phyloP scores from a whole-genome alignment of 2,113 vertebrate species.

The Bubo bubo region DNA sequence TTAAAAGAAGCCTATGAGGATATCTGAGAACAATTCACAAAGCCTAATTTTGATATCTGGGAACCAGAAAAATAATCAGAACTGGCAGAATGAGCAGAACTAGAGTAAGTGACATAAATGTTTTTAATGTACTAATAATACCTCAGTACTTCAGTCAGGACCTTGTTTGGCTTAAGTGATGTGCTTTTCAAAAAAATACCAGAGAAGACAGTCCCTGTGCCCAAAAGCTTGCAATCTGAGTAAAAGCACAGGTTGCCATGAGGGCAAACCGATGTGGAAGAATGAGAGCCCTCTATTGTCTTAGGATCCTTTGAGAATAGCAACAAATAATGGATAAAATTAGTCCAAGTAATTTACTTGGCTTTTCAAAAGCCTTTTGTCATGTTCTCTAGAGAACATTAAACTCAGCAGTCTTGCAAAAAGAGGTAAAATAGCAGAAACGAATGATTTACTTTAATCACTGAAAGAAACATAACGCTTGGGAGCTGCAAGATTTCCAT shows the following conservation, averaged over 20 bases:
- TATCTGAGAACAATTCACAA: not conserved
- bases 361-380: slow-evolving; percentile 31
- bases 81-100: not conserved
- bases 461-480: not conserved
- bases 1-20: not conserved
- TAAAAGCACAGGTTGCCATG: not conserved
- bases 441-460: slow-evolving; percentile 7
- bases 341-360: slow-evolving; percentile 25
- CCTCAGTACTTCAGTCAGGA: not conserved
- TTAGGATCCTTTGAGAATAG: not conserved
- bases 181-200: not conserved
- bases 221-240: not conserved
- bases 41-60: not conserved
- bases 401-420: slow-evolving; percentile 11
- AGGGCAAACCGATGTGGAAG: not conserved
- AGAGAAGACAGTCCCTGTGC: not conserved
- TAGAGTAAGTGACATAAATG: not conserved
- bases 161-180: not conserved
- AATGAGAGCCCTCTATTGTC: not conserved
- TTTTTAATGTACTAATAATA: not conserved
- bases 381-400: not conserved
- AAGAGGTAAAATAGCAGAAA: slow-evolving; percentile 31
- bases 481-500: slow-evolving; percentile 1
- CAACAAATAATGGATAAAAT: slow-evolving; percentile 38
- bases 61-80: not conserved